Evolutionary conservation across 2,888 invertebrate species (phyloP).

Genomic region (Lordiphosa andalusiaca): DNA sequence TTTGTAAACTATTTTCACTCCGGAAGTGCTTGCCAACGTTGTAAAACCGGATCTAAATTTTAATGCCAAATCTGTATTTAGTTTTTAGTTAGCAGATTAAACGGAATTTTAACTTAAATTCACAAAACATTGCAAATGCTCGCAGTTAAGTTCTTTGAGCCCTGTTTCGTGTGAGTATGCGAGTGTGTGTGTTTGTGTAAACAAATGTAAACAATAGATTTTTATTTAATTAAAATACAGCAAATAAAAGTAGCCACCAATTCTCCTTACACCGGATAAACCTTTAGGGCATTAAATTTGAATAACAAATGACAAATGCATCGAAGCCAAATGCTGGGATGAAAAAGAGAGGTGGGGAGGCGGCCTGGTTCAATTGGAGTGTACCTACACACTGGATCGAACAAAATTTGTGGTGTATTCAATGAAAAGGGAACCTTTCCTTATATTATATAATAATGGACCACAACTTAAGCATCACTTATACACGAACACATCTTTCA

Average conservation of each 20-base stretch:
- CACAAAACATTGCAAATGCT: constrained; percentile 17
- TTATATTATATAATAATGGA: too few relatives aligned
- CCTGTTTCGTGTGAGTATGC: constrained; percentile 4
- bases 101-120: too few relatives aligned
- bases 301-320: not conserved
- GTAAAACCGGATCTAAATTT: constrained; percentile 25
- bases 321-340: constrained; percentile 17
- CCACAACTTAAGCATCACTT: too few relatives aligned
- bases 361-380: too few relatives aligned
- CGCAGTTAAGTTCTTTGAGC: constrained; percentile 32
- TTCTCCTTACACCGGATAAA: constrained; percentile 29
- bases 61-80: too few relatives aligned
- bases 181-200: too few relatives aligned
- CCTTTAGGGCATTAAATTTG: constrained; percentile 36
- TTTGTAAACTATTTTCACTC: constrained; percentile 19
- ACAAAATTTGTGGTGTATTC: too few relatives aligned
- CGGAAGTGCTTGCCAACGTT: constrained; percentile 31
- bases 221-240: constrained; percentile 39
- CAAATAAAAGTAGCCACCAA: constrained; percentile 29
- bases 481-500: too few relatives aligned
- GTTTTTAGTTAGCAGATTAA: too few relatives aligned
- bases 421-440: too few relatives aligned
- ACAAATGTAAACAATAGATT: constrained; percentile 27
- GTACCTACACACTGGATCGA: too few relatives aligned
- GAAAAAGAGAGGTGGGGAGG: not conserved